Percentiles rank a stretch among this genome's conserved stretches.
These are phyloP conservation scores for Cephus pygmeus DNA, from an alignment of 2,888 invertebrate species.

Conservation along the genomic window DNA sequence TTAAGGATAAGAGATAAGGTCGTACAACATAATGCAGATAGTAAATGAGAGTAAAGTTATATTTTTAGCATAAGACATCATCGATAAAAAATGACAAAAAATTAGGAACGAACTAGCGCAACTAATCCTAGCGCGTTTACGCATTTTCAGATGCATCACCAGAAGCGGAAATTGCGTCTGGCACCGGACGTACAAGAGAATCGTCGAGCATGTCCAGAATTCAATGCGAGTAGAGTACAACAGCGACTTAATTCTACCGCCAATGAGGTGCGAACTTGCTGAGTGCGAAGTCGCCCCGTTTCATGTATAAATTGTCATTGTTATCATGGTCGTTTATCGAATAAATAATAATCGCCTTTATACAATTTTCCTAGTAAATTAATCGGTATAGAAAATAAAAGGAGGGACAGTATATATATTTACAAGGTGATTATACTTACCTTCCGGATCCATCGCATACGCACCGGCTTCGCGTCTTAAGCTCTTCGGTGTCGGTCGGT, in stretches of 20 bases:
- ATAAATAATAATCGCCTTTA: neutral
- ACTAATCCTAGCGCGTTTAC: neutral
- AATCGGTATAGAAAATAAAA: neutral
- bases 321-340: neutral
- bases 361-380: neutral
- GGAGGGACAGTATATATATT: conserved; percentile 43
- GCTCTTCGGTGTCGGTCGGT: conserved; percentile 45
- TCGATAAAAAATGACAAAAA: conserved; percentile 14
- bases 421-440: conserved; percentile 61
- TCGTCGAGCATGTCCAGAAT: conserved; percentile 75
- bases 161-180: conserved; percentile 70
- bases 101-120: neutral
- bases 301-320: neutral
- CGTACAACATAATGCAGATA: neutral
- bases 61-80: neutral
- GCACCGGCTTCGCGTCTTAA: conserved; percentile 23
- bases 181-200: conserved; percentile 75
- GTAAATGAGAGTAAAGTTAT: neutral
- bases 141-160: conserved; percentile 68
- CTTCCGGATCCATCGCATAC: conserved; percentile 41
- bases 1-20: neutral
- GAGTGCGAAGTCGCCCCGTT: conserved; percentile 34
- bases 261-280: conserved; percentile 55
- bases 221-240: conserved; percentile 73
- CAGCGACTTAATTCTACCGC: conserved; percentile 60